Conservation (phyloP, 2,888 invertebrate species). For the Xanthorhoe spadicearia region DNA sequence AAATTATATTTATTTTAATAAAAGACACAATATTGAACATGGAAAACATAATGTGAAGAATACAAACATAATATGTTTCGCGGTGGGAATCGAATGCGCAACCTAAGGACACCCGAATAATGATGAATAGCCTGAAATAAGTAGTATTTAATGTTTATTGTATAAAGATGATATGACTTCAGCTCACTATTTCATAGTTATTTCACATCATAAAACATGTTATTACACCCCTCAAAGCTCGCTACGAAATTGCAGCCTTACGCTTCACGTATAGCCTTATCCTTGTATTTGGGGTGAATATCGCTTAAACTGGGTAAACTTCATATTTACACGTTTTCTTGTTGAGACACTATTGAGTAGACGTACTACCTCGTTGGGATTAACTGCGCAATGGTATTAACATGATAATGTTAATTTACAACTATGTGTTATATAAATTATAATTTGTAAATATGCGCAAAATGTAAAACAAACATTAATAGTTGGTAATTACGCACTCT, state of each 20-base stretch:
- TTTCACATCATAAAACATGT: conserved; percentile 6
- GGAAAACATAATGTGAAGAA: no score
- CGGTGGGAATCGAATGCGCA: no score
- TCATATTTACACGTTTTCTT: conserved; percentile 39
- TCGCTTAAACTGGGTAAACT: conserved; percentile 30
- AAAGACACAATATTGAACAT: no score
- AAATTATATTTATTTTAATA: no score
- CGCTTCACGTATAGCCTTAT: conserved; percentile 17
- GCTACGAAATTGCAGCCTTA: conserved; percentile 16
- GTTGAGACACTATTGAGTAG: conserved; percentile 40
- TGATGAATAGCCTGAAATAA: neutral
- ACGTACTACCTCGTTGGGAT: conserved; percentile 31
- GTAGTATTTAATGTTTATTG: no score
- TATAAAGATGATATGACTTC: neutral
- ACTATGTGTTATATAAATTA: no score
- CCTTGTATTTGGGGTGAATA: conserved; percentile 25
- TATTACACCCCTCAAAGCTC: conserved; percentile 5
- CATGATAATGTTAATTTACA: neutral
- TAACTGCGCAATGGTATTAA: conserved; percentile 10
- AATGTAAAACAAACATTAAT: no score
- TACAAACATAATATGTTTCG: no score
- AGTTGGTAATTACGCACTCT: no score
- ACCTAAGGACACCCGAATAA: no score
- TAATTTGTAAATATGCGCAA: no score
- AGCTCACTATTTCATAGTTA: conserved; percentile 1